A percentile compares a stretch with the other conserved stretches of the same genome.
Evolutionary conservation across 2,888 invertebrate species (phyloP).

Genomic region (Macaria liturata): DNA sequence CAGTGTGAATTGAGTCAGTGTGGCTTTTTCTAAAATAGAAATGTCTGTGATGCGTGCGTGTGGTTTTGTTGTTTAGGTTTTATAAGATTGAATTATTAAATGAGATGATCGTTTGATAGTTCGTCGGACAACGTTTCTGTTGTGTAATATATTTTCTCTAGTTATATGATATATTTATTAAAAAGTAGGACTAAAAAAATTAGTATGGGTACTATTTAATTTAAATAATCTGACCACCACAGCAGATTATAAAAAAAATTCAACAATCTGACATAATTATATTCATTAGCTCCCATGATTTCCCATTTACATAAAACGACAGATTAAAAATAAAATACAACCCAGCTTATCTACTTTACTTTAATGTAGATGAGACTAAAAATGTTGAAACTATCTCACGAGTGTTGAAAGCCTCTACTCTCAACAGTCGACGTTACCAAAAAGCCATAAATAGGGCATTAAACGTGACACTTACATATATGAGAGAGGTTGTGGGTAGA

Average conservation of each 20-base stretch:
- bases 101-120: no score
- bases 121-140: no score
- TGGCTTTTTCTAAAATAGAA: conserved; percentile 39
- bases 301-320: neutral
- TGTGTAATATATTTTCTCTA: no score
- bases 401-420: conserved; percentile 31
- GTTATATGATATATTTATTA: no score
- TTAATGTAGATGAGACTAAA: conserved; percentile 20
- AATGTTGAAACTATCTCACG: conserved; percentile 41
- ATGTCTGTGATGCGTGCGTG: conserved; percentile 4
- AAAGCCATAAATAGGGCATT: conserved; percentile 72
- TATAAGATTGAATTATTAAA: no score
- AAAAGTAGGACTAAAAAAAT: no score
- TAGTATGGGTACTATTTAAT: neutral
- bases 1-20: conserved; percentile 56
- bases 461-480: conserved; percentile 77
- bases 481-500: conserved; percentile 65
- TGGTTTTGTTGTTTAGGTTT: no score
- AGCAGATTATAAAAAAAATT: conserved; percentile 2
- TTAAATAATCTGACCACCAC: conserved; percentile 1
- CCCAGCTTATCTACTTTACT: conserved; percentile 5
- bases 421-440: conserved; percentile 49
- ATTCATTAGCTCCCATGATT: no score
- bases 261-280: neutral
- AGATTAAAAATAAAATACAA: conserved; percentile 13